These are phyloP conservation scores for Heliconius ismenius DNA, from an alignment of 2,888 invertebrate genomes.

Conservation along the genomic window DNA sequence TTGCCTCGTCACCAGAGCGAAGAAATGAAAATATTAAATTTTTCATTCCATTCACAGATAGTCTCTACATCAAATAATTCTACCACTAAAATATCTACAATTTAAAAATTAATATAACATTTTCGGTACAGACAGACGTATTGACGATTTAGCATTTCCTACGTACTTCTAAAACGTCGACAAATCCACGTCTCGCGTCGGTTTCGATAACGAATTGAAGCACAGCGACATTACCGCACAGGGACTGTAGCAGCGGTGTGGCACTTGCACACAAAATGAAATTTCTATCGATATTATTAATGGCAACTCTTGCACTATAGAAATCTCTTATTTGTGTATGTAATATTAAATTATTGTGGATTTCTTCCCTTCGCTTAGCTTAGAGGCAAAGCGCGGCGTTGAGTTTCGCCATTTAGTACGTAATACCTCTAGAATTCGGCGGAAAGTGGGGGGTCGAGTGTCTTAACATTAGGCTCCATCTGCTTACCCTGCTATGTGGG, in stretches of 20 bases:
- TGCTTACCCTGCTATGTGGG: no score
- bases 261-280: conserved; percentile 34
- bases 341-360: no score
- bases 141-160: conserved; percentile 45
- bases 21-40: no score
- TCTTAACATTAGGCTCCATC: no score
- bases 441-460: no score
- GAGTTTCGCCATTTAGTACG: no score
- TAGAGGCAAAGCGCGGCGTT: no score
- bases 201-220: conserved; percentile 70
- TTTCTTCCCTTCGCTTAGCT: no score
- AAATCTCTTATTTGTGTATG: neutral
- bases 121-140: conserved; percentile 48
- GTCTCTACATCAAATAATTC: neutral
- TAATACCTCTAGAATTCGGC: no score
- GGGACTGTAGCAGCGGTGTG: conserved; percentile 38
- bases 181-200: conserved; percentile 64
- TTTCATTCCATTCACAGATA: no score
- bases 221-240: conserved; percentile 62
- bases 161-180: conserved; percentile 60
- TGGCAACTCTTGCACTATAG: conserved; percentile 6
- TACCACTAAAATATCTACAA: neutral
- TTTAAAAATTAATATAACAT: conserved; percentile 6
- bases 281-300: conserved; percentile 34
- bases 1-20: no score